Percentiles rank a stretch among this genome's conserved stretches.
These are phyloP conservation scores for Bolinopsis microptera DNA, from an alignment of 37 sponge, comb jelly and placozoan genomes.

Conservation along the genomic window DNA sequence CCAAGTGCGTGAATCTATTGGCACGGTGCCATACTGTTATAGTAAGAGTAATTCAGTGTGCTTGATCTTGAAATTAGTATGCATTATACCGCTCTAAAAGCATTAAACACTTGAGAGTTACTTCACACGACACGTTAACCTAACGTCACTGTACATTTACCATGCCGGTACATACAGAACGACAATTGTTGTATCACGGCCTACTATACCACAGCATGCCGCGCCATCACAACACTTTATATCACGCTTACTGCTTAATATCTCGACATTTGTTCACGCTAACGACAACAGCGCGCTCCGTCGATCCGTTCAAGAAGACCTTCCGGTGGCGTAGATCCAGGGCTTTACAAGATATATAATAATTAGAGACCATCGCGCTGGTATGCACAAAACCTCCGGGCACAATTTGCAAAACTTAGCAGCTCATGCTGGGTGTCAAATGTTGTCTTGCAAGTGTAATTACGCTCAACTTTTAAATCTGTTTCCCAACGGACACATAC, in stretches of 20 bases:
- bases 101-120: too few relatives aligned
- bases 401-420: neutral
- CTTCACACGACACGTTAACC: too few relatives aligned
- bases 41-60: too few relatives aligned
- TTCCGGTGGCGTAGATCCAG: neutral
- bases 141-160: neutral
- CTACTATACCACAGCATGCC: neutral
- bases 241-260: slow-evolving; percentile 4
- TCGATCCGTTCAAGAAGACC: neutral
- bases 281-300: neutral
- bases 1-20: too few relatives aligned
- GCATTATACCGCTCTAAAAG: too few relatives aligned
- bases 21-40: too few relatives aligned
- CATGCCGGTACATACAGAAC: neutral
- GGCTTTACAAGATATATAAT: neutral
- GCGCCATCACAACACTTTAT: neutral
- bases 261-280: neutral
- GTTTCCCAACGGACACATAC: neutral
- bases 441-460: neutral
- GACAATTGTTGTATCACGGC: neutral
- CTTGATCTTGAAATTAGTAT: too few relatives aligned
- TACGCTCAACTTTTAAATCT: neutral
- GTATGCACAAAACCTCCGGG: neutral
- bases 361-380: neutral
- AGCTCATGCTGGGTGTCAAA: neutral